Conservation (phyloP, 2,888 invertebrate genomes). For the Dastarcus helophoroides region DNA sequence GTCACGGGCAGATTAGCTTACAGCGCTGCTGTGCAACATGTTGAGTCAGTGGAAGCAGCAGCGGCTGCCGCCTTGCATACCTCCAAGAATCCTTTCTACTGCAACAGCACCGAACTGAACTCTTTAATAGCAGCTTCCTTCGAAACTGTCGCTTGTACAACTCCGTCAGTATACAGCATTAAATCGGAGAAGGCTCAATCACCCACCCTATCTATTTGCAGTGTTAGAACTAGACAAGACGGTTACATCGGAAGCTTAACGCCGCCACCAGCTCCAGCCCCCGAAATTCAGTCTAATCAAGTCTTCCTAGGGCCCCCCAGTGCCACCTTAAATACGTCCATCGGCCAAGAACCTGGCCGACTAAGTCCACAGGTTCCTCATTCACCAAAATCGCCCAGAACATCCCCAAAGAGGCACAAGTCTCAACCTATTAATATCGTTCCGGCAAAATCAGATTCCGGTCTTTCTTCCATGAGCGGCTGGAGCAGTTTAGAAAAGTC, state of each 20-base stretch:
- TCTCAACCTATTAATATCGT: constrained; percentile 52
- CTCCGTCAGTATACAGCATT: constrained; percentile 43
- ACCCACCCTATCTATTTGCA: constrained; percentile 51
- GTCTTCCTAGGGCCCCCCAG: constrained; percentile 37
- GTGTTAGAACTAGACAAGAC: constrained; percentile 53
- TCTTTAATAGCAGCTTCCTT: constrained; percentile 41
- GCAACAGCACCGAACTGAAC: constrained; percentile 36
- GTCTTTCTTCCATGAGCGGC: constrained; percentile 77
- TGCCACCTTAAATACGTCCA: constrained; percentile 29
- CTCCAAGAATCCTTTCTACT: constrained; percentile 35
- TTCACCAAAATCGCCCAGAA: constrained; percentile 61
- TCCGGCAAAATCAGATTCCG: constrained; percentile 74
- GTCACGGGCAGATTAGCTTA: constrained; percentile 54
- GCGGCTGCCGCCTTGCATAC: constrained; percentile 25
- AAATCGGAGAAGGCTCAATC: constrained; percentile 46
- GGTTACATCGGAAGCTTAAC: constrained; percentile 49
- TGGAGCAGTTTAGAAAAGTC: constrained; percentile 80
- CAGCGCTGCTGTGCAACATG: constrained; percentile 54
- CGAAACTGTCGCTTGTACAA: constrained; percentile 38
- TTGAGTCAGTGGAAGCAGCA: constrained; percentile 42
- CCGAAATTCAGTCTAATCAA: constrained; percentile 45
- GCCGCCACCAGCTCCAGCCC: constrained; percentile 74
- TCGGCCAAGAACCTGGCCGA: constrained; percentile 37
- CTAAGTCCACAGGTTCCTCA: constrained; percentile 51
- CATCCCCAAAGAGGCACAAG: constrained; percentile 57